Base-by-base conservation (phyloP, 2,888 invertebrate genomes). In the Tribolium freemani region DNA sequence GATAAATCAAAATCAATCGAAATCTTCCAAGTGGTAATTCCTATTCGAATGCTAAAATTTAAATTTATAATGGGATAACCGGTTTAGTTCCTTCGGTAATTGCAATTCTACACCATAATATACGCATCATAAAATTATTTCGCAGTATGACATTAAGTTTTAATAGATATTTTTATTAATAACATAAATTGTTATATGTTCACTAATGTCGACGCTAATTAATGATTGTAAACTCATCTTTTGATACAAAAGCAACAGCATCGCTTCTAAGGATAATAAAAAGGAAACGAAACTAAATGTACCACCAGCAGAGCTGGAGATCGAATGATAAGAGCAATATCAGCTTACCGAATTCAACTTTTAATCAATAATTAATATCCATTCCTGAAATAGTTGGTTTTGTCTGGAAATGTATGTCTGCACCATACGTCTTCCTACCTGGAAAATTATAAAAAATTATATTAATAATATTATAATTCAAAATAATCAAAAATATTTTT, bases 81-180 rank as follows among this genome's bases (percentile, higher is more conserved):
- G 74, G 75, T 78, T 76, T 77, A 61, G 69, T 66, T 69, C 69
- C 20, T 75, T 66, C 71, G 64, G 61, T 76, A 73, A 76, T 73
- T 77, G 75, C 74, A 75, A 75, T 72, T 76, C 70, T 73, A 69
- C 60, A 74, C 74, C 67, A 63, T 75, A 74, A 75, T 74, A 53
- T 67, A 73, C 46, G 57, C 64, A 51, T 73, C 72, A 57, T 77
- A 77, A 75, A 77, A 77, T 77, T 72, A 75, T 75, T 73, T 69
- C 73, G 50, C 57, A 13, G 70, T 66, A 68, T 61, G 73, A 73
- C 75, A 54, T 68, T 71, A 75, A 76, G 53, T 71, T 75, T 75
- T 73, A 76, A 71, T 75, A 61, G 74, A 70, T 57, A 31, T 71
- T 75, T 76, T 76, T 76, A 76, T 76, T 72, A 50, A 66, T 51